Conservation (phyloP, 37 sponge, comb jelly and placozoan genomes). For the Mnemiopsis leidyi region DNA sequence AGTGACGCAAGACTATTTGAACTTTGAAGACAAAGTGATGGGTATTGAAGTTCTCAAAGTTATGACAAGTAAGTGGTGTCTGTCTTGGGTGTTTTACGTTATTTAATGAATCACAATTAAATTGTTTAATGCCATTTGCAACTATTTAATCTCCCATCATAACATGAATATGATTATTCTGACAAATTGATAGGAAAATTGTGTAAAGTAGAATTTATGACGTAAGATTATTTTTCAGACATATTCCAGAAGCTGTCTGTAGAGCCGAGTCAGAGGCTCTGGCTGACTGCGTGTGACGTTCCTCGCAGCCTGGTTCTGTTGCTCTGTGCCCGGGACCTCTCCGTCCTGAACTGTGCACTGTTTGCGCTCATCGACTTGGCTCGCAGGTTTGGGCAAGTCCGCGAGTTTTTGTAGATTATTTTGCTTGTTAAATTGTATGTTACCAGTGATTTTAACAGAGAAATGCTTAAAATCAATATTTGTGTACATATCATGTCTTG, state of each 20-base stretch:
- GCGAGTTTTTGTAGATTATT: neutral
- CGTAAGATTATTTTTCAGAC: constrained; percentile 56
- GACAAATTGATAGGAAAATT: too few relatives aligned
- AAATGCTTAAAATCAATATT: neutral
- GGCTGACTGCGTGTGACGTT: constrained; percentile 54
- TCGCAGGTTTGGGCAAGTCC: constrained; percentile 31
- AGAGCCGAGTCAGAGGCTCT: constrained; percentile 54
- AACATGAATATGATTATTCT: too few relatives aligned
- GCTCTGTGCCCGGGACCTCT: constrained; percentile 60
- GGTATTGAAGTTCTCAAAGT: constrained; percentile 63
- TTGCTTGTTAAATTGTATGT: neutral
- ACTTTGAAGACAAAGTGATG: constrained; percentile 64
- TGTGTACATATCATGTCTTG: neutral
- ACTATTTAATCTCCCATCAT: too few relatives aligned
- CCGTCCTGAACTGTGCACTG: constrained; percentile 53
- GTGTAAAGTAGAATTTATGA: too few relatives aligned
- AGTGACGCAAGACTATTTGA: constrained; percentile 37
- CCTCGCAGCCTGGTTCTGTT: constrained; percentile 35
- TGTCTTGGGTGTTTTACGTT: too few relatives aligned
- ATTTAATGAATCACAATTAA: too few relatives aligned
- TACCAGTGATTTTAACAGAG: neutral
- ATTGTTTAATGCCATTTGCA: too few relatives aligned
- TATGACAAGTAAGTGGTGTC: constrained; percentile 6
- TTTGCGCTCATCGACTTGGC: constrained; percentile 59
- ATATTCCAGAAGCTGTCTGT: constrained; percentile 59